Evolutionary conservation across 1,140 invertebrate genomes (phyloP).

Genomic region (Brachionus angularis): DNA sequence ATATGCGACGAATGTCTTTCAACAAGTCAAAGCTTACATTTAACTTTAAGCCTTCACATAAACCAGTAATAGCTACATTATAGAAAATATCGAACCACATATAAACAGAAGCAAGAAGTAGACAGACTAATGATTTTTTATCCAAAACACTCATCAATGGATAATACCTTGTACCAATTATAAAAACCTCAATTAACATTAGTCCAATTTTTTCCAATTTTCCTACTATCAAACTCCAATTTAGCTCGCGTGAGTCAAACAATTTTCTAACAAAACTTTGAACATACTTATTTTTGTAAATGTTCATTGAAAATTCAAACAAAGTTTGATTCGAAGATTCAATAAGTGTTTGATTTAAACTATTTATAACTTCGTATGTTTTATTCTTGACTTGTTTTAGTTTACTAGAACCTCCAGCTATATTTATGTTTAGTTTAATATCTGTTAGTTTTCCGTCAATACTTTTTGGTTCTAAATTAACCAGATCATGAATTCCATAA

Average conservation of each 20-base stretch:
- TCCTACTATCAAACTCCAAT: conserved; percentile 2
- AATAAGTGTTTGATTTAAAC: conserved; percentile 6
- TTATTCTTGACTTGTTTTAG: not conserved
- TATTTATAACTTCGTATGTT: not conserved
- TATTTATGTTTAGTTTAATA: conserved; percentile 11
- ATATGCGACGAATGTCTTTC: conserved; percentile 10
- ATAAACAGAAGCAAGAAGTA: conserved; percentile 14
- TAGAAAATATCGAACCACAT: conserved; percentile 37
- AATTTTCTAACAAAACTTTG: conserved; percentile 22
- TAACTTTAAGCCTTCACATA: conserved; percentile 27
- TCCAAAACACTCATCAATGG: conserved; percentile 23
- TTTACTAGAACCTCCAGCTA: not conserved
- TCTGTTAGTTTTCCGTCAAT: not conserved
- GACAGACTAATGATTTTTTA: conserved; percentile 15
- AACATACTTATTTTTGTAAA: conserved; percentile 23
- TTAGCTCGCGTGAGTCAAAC: conserved; percentile 19
- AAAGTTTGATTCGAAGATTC: conserved; percentile 14
- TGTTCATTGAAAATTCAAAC: not conserved
- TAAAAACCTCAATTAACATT: conserved; percentile 9
- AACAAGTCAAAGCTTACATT: conserved; percentile 27
- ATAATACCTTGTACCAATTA: conserved; percentile 38
- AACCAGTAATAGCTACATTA: conserved; percentile 7
- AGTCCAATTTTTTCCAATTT: conserved; percentile 35
- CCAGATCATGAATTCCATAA: not conserved
- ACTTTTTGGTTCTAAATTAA: not conserved